A percentile compares a stretch with the other conserved stretches of the same genome.
Evolutionary conservation across 2,888 invertebrate species (phyloP).

Genomic region (Kuschelorhynchus macadamiae): DNA sequence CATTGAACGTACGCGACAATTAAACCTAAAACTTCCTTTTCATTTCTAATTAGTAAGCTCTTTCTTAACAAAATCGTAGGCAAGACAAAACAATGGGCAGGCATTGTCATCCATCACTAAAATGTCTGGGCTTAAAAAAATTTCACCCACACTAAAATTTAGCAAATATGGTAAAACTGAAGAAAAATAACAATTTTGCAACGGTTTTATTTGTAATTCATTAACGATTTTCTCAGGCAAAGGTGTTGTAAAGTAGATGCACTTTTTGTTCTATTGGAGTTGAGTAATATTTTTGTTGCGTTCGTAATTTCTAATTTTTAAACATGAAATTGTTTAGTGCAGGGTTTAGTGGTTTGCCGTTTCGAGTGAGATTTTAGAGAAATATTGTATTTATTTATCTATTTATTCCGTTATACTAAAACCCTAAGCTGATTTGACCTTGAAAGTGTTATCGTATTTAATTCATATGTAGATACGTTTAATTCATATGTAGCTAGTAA

Average conservation of each 20-base stretch:
- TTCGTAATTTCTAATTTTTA: neutral
- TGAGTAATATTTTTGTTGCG: neutral
- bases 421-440: no score
- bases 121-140: conserved; percentile 10
- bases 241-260: neutral
- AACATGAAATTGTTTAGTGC: no score
- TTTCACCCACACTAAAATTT: conserved; percentile 6
- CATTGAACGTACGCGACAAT: conserved; percentile 2
- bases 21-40: neutral
- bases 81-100: conserved; percentile 26
- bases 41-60: neutral
- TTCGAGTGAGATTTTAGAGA: no score
- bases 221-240: conserved; percentile 3
- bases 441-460: no score
- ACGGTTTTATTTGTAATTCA: neutral
- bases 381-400: no score
- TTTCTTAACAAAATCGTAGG: conserved; percentile 17
- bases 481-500: no score
- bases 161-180: no score
- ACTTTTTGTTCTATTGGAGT: conserved; percentile 11
- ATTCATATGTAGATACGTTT: no score
- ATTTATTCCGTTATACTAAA: no score
- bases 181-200: conserved; percentile 1
- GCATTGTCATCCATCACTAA: conserved; percentile 23
- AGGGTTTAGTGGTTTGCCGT: no score